Evolutionary conservation across 2,113 vertebrate genomes (phyloP).

Genomic region (Glareola pratincola): DNA sequence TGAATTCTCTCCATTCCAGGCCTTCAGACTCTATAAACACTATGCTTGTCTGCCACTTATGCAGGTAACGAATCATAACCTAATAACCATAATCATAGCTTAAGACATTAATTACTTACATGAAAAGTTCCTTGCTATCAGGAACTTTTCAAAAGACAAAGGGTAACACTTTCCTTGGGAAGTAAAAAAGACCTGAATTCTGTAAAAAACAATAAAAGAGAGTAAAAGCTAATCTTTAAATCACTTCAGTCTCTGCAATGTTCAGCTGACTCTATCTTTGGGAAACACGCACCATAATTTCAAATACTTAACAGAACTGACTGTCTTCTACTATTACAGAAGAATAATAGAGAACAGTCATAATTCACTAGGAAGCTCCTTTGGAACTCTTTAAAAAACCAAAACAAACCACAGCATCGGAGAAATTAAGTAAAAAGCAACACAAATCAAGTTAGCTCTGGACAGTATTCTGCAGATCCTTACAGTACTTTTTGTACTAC

Average conservation of each 20-base stretch:
- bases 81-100: neutral
- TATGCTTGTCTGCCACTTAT: neutral
- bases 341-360: neutral
- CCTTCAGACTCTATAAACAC: neutral
- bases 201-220: neutral
- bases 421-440: neutral
- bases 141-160: neutral
- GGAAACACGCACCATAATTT: neutral
- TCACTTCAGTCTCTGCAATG: neutral
- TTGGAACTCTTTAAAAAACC: neutral
- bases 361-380: neutral
- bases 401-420: neutral
- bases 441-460: neutral
- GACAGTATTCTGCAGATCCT: neutral
- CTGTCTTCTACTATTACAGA: neutral
- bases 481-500: neutral
- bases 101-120: neutral
- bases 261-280: neutral
- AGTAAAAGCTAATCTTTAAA: neutral
- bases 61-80: neutral
- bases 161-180: neutral
- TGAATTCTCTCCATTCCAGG: neutral
- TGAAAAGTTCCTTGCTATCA: neutral
- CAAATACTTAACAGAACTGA: neutral
- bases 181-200: neutral